phyloP scores from a whole-genome alignment of 2,888 invertebrate genomes.

The Apocheima hispidaria region DNA sequence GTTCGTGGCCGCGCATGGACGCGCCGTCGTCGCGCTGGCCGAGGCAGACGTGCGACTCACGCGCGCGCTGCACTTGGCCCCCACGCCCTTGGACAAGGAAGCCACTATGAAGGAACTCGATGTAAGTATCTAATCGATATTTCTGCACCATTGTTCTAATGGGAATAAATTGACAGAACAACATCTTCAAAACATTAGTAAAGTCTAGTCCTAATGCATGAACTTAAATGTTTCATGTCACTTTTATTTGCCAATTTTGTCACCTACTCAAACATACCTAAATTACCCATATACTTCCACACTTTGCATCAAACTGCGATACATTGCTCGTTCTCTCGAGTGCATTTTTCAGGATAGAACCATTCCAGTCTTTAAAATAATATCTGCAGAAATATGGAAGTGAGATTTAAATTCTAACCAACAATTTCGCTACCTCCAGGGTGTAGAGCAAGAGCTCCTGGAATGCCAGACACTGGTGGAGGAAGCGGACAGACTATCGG shows the following conservation, averaged over 20 bases:
- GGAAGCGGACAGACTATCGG: conserved; percentile 72
- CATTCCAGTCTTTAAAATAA: too few species aligned
- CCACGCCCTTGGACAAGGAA: conserved; percentile 73
- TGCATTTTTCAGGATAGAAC: too few species aligned
- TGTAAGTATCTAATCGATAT: conserved; percentile 63
- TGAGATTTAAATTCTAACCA: background rate
- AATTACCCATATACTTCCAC: too few species aligned
- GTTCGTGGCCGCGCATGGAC: conserved; percentile 90
- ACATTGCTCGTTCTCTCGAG: too few species aligned
- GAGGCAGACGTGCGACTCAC: conserved; percentile 91
- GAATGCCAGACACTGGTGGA: conserved; percentile 72
- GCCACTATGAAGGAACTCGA: conserved; percentile 79
- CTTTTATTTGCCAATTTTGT: too few species aligned
- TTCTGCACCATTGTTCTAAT: background rate
- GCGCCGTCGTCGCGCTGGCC: conserved; percentile 89
- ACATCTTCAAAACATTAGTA: too few species aligned
- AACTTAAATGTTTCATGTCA: too few species aligned
- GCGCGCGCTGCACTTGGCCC: conserved; percentile 88
- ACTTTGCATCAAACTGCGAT: too few species aligned
- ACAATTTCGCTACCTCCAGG: conserved; percentile 50
- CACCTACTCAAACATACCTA: too few species aligned
- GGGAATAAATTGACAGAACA: too few species aligned
- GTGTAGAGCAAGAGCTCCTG: conserved; percentile 68
- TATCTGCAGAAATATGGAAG: too few species aligned
- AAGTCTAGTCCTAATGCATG: too few species aligned